These are phyloP conservation scores for Prosapia bicincta DNA, from an alignment of 2,888 invertebrate species.

Conservation along the genomic window DNA sequence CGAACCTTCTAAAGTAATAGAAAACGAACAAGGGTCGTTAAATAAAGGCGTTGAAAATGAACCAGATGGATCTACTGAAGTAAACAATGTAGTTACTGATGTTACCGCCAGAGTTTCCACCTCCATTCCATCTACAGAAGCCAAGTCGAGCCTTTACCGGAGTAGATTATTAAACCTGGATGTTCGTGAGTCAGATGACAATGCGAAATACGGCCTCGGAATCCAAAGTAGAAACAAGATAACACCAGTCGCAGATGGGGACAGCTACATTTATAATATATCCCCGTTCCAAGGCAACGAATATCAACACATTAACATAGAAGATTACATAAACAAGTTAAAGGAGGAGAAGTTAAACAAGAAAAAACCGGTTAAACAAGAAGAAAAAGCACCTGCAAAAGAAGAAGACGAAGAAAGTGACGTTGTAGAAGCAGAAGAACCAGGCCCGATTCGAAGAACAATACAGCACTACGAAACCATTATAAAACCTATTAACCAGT, in stretches of 20 bases:
- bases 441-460: constrained; percentile 15
- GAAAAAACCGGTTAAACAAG: constrained; percentile 3
- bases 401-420: constrained; percentile 1
- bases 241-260: background rate
- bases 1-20: background rate
- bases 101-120: background rate
- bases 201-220: constrained; percentile 8
- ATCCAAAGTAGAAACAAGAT: constrained; percentile 21
- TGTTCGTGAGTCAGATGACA: constrained; percentile 17
- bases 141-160: background rate
- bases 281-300: background rate
- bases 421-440: constrained; percentile 2
- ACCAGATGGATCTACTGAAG: background rate
- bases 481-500: constrained; percentile 17
- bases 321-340: constrained; percentile 16
- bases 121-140: background rate
- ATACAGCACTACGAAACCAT: constrained; percentile 27
- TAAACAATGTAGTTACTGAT: background rate
- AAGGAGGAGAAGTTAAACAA: constrained; percentile 18
- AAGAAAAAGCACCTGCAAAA: background rate
- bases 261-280: background rate
- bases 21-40: background rate
- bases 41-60: background rate
- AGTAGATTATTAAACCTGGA: constrained; percentile 8
- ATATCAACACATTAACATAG: constrained; percentile 3